A percentile compares a stretch with the other conserved stretches of the same genome.
phyloP scores from a whole-genome alignment of 2,113 vertebrate genomes.

The Eretmodus cyanostictus region DNA sequence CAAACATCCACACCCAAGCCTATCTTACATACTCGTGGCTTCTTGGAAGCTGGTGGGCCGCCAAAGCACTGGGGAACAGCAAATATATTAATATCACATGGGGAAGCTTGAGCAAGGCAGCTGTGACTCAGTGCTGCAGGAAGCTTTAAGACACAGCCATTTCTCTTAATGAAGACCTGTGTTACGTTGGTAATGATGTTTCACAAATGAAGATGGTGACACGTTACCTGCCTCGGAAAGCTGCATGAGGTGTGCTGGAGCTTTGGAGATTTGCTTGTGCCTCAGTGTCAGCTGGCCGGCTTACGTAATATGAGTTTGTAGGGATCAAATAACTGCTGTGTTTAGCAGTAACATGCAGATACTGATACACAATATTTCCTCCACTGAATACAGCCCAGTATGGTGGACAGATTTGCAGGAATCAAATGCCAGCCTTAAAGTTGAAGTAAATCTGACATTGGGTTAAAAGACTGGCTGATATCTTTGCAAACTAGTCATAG shows the following conservation, averaged over 20 bases:
- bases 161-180: rapidly evolving
- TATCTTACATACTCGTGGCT: constrained; percentile 31
- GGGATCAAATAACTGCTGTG: background rate
- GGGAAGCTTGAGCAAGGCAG: background rate
- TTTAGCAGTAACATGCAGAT: background rate
- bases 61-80: constrained; percentile 6
- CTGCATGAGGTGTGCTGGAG: background rate
- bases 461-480: rapidly evolving
- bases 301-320: background rate
- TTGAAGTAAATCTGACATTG: rapidly evolving
- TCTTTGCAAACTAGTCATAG: background rate
- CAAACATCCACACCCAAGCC: background rate
- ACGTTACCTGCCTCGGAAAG: background rate
- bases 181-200: background rate
- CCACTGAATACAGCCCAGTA: background rate
- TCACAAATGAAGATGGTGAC: background rate
- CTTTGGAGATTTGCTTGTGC: background rate
- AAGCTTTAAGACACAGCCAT: rapidly evolving
- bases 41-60: constrained; percentile 9
- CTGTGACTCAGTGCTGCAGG: background rate
- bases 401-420: background rate
- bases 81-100: constrained; percentile 5
- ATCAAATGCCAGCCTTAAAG: background rate
- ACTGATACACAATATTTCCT: background rate
- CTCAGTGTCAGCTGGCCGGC: background rate